Evolutionary conservation across 2,888 invertebrate species (phyloP), one percentile per base, ranked within the genome.

Genomic region (Brachylomia viminalis): DNA sequence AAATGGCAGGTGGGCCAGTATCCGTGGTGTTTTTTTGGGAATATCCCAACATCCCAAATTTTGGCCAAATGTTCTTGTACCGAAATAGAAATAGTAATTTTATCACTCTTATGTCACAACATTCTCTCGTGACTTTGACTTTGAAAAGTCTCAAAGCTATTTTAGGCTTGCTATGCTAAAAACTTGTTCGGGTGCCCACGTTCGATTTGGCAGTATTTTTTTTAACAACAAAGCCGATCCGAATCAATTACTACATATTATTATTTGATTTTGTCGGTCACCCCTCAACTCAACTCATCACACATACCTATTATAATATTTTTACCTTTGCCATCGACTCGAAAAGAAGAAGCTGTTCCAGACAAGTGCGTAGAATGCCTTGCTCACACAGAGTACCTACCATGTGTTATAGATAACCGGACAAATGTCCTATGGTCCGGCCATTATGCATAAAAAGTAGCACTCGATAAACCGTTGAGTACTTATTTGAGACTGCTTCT

Each of bases 61-160:
- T 6, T 2, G 27, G 11, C 27, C 15, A 56, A 27, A 27, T 56
- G 56, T 13, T 30, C 8, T 68, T 15, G 2, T 56, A 20, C 56
- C 8, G 15, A 42, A 68, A 56, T 72, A 72, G 15, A 33, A 72
- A 71, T 71, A 20, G 45, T 54, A 33, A 71, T 33, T 33, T 72
- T 54, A 10, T 23, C 33, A 72, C 54, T 5, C 20, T 20, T 13
- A 20, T 10, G 38, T 20, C 27, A 38, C 27, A 20, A 20, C 23
- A 56, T 33, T 33, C n/a, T 5, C 42, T 72, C n/a, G 45, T 33
- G 45, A 54, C 70, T 49, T 66, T 66, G 42, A 30, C 52, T 15
- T 72, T 70, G 45, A 54, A 56, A 45, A 68, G 15, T 54, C 30
- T 54, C 30, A 30, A 27, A 27, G 7, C 33, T 70, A 65, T 65